Percentiles rank a stretch among this genome's conserved stretches.
phyloP scores from a whole-genome alignment of 2,888 invertebrate genomes.

The Gandaritis pyraliata region DNA sequence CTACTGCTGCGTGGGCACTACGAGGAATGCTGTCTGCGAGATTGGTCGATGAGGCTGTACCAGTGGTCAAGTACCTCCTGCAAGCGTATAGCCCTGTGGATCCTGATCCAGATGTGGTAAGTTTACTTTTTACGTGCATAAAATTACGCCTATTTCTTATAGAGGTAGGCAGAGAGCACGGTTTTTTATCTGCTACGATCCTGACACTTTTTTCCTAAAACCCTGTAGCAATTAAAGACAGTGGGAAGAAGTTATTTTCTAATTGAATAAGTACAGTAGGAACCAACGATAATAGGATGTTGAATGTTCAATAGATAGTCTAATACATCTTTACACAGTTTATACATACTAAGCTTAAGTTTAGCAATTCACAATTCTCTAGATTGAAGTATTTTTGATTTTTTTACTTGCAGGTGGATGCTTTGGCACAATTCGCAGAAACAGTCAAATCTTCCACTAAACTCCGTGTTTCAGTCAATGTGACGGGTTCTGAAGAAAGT shows the following conservation, averaged over 20 bases:
- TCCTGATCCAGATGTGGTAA: slow-evolving; percentile 74
- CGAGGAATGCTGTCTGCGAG: slow-evolving; percentile 85
- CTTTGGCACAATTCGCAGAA: slow-evolving; percentile 75
- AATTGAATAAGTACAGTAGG: too few species aligned
- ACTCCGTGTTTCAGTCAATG: slow-evolving; percentile 69
- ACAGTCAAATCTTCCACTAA: slow-evolving; percentile 65
- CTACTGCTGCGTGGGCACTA: slow-evolving; percentile 95
- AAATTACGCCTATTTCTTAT: too few species aligned
- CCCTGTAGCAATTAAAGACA: too few species aligned
- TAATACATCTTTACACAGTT: too few species aligned
- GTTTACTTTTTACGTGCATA: slow-evolving; percentile 14
- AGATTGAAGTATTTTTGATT: background rate
- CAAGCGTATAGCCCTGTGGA: slow-evolving; percentile 60
- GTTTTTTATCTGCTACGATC: too few species aligned
- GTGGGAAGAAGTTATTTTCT: too few species aligned
- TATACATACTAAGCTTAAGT: too few species aligned
- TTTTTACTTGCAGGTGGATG: slow-evolving; percentile 66
- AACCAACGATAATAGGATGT: too few species aligned
- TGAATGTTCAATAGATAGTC: too few species aligned
- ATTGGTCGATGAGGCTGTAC: slow-evolving; percentile 64
- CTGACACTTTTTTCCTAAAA: too few species aligned
- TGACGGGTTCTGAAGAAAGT: slow-evolving; percentile 72
- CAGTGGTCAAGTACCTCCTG: slow-evolving; percentile 69
- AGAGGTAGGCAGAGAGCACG: too few species aligned
- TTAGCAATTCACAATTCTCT: too few species aligned